Percentiles rank a stretch among this genome's conserved stretches.
Evolutionary conservation across 2,888 invertebrate species (phyloP).

Genomic region (Aelia acuminata): DNA sequence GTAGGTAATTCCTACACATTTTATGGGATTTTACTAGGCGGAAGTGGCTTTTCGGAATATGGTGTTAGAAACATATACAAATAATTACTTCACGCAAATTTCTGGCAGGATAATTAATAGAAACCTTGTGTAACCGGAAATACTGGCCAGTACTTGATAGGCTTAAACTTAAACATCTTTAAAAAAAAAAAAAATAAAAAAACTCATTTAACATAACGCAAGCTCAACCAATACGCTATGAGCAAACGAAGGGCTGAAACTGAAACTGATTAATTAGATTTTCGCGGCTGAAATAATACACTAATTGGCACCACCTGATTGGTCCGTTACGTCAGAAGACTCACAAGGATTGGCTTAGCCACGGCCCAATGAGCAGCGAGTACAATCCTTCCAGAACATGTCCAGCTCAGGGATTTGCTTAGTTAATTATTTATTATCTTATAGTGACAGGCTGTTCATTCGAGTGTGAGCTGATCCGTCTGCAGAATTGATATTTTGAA

Average conservation of each 20-base stretch:
- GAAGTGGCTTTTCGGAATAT: too few species aligned
- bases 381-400: constrained; percentile 21
- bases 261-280: constrained; percentile 40
- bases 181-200: not conserved
- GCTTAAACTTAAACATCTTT: not conserved
- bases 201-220: not conserved
- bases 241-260: constrained; percentile 30
- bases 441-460: not conserved
- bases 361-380: not conserved
- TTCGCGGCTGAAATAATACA: constrained; percentile 38
- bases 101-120: not conserved
- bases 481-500: not conserved
- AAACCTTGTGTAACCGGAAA: not conserved
- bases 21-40: too few species aligned
- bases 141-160: not conserved
- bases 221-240: not conserved
- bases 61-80: too few species aligned
- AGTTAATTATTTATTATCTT: not conserved
- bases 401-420: constrained; percentile 1
- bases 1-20: too few species aligned
- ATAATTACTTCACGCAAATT: too few species aligned
- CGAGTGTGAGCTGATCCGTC: not conserved
- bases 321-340: constrained; percentile 7
- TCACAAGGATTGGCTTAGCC: constrained; percentile 23
- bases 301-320: constrained; percentile 30